Conservation (phyloP, 2,113 vertebrate species). For the Syrrhaptes paradoxus region DNA sequence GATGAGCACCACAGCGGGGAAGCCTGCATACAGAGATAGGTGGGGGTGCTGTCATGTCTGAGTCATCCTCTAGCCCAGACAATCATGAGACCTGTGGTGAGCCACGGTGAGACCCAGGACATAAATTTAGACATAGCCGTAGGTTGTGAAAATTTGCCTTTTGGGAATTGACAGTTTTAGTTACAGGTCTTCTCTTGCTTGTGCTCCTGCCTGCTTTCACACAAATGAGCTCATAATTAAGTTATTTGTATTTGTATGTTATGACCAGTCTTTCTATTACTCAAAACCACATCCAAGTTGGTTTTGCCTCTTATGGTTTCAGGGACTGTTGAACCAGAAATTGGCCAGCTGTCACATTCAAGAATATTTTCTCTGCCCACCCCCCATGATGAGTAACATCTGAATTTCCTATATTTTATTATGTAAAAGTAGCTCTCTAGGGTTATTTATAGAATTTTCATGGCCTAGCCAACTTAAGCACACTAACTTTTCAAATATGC, state of each 20-base stretch:
- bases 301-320: slow-evolving; percentile 1
- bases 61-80: slow-evolving; percentile 38
- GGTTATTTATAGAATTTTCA: background rate
- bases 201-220: background rate
- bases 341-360: background rate
- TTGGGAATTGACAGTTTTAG: slow-evolving; percentile 11
- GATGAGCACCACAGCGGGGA: background rate
- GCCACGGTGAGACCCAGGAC: background rate
- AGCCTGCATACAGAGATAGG: background rate
- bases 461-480: background rate
- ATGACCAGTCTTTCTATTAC: background rate
- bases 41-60: background rate
- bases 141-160: slow-evolving; percentile 26
- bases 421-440: slow-evolving; percentile 21
- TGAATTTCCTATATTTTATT: slow-evolving; percentile 26
- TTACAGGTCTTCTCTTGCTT: slow-evolving; percentile 16
- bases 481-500: background rate
- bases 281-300: background rate
- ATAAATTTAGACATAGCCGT: slow-evolving; percentile 8
- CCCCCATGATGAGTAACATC: slow-evolving; percentile 7
- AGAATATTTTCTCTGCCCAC: background rate
- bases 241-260: background rate
- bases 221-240: background rate
- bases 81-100: slow-evolving; percentile 32
- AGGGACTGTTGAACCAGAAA: background rate